Percentiles rank a stretch among this genome's conserved stretches.
Conservation (phyloP, 2,888 invertebrate genomes). For the Chaetogeoica ovagalla region DNA sequence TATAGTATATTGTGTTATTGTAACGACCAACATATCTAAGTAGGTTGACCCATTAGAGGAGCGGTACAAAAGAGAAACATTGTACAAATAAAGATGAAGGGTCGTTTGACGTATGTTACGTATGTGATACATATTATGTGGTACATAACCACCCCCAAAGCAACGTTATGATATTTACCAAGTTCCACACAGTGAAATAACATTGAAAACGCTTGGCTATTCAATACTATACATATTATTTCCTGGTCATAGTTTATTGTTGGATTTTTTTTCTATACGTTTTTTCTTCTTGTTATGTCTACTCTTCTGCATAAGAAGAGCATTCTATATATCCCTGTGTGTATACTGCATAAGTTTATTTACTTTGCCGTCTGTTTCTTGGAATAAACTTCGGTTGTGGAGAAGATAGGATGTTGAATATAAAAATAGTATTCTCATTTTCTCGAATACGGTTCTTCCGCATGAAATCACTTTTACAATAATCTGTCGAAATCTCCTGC, state of each 20-base stretch:
- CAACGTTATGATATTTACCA: conserved; percentile 25
- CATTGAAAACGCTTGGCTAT: conserved; percentile 14
- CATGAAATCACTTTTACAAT: not conserved
- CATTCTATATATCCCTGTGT: not conserved
- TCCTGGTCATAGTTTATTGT: conserved; percentile 31
- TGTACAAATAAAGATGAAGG: conserved; percentile 4
- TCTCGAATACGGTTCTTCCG: not conserved
- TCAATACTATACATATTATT: conserved; percentile 47
- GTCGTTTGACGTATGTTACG: conserved; percentile 5
- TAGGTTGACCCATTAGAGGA: not conserved
- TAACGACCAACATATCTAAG: not conserved
- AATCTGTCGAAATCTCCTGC: not conserved
- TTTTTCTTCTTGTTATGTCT: not conserved
- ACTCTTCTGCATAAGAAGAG: not conserved
- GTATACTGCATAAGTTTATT: not conserved
- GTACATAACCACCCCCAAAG: conserved; percentile 18
- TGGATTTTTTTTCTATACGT: not conserved
- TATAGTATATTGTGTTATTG: not conserved
- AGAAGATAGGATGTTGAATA: not conserved
- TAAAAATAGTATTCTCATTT: not conserved
- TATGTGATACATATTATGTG: not conserved
- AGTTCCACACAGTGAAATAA: conserved; percentile 28
- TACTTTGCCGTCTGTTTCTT: not conserved
- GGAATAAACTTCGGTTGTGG: not conserved
- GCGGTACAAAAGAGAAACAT: not conserved